Conservation (phyloP, 2,113 vertebrate genomes). For the Lampris incognitus region DNA sequence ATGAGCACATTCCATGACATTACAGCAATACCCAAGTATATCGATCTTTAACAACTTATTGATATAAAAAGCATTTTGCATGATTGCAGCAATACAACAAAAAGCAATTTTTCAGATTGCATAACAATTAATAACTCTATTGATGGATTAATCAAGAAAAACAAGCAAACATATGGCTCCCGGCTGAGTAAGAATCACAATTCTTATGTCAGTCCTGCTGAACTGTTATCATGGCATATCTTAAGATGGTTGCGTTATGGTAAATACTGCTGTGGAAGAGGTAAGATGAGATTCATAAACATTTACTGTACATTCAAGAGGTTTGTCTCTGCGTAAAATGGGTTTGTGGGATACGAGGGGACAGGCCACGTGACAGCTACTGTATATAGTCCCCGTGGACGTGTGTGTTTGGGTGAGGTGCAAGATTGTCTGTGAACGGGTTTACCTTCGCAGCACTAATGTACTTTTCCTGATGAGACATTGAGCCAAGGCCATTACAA, state of each 20-base stretch:
- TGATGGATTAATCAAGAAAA: not conserved
- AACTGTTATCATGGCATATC: not conserved
- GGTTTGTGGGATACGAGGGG: conserved; percentile 11
- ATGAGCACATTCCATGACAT: too few relatives aligned
- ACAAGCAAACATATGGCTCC: too few relatives aligned
- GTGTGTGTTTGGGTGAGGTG: too few relatives aligned
- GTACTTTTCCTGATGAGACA: not conserved
- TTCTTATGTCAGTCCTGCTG: not conserved
- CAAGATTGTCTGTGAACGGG: not conserved
- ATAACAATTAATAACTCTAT: too few relatives aligned
- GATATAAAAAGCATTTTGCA: too few relatives aligned
- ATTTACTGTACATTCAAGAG: conserved; percentile 35
- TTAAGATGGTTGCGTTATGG: not conserved
- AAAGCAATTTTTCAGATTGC: too few relatives aligned
- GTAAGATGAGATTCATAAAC: conserved; percentile 39
- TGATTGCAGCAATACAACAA: too few relatives aligned
- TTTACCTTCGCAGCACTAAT: not conserved
- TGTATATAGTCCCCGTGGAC: too few relatives aligned
- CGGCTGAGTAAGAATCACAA: not conserved
- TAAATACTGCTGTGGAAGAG: conserved; percentile 56
- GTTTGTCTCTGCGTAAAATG: conserved; percentile 11
- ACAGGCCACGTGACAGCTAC: not conserved
- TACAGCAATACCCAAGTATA: too few relatives aligned
- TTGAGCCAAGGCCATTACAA: conserved; percentile 9
- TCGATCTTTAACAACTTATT: too few relatives aligned